These are phyloP conservation scores for Oryzias melastigma DNA, from an alignment of 2,113 vertebrate species.

Conservation along the genomic window DNA sequence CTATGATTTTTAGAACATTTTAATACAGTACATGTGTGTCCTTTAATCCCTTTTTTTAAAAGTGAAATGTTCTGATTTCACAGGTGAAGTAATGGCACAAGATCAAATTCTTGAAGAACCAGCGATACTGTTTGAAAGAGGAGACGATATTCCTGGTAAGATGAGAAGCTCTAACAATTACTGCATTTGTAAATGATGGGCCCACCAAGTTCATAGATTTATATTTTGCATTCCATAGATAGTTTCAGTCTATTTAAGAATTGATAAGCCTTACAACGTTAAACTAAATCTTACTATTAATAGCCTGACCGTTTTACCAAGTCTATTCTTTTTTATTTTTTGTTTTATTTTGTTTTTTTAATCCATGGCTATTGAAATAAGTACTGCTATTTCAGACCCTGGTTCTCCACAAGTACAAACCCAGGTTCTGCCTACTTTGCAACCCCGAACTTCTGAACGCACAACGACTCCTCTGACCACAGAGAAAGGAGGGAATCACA, in stretches of 20 bases:
- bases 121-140: constrained; percentile 1
- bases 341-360: background rate
- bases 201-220: too few relatives aligned
- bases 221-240: too few relatives aligned
- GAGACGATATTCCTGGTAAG: constrained; percentile 55
- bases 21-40: too few relatives aligned
- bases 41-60: too few relatives aligned
- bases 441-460: background rate
- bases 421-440: background rate
- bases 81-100: constrained; percentile 41
- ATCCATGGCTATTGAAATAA: background rate
- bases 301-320: too few relatives aligned
- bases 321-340: background rate
- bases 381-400: constrained; percentile 27
- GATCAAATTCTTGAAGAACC: background rate
- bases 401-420: constrained; percentile 17
- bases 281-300: too few relatives aligned
- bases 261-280: too few relatives aligned
- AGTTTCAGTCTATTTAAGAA: too few relatives aligned
- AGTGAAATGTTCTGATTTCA: background rate
- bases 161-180: background rate
- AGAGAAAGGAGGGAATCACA: background rate
- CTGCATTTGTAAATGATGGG: background rate
- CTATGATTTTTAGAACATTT: too few relatives aligned
- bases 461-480: background rate